Base-by-base conservation (phyloP, 2,113 vertebrate genomes). In the Bungarus multicinctus region DNA sequence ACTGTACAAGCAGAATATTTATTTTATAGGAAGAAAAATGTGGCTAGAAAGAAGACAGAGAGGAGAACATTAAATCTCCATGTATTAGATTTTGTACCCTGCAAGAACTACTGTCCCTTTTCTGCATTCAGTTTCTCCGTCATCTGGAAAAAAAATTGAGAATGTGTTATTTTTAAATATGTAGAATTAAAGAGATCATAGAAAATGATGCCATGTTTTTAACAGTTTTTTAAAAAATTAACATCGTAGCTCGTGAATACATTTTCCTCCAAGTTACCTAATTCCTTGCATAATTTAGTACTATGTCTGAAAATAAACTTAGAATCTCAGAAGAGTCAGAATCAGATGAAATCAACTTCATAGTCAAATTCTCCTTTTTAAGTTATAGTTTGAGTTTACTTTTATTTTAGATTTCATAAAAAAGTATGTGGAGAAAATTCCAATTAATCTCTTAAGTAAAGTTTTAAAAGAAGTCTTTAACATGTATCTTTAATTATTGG, bases 391-490 rank as follows among this genome's bases (percentile, higher is more conserved):
- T 91, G 81, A 85, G 6, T 94, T 54, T 95, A 16, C 16, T 55
- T 57, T 11, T n/a, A 69, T 64, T 81, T 39, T 81, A 58, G 85
- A 20, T 5, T 23, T 95, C 74, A 27, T 52, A 86, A 54, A 64
- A 90, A 89, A 89, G 52, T 92, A 93, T 91, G 92, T 88, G 50
- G 94, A 22, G 93, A 95, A 97, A 94, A n/a, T 94, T 93, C 69
- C 6, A 93, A 92, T 94, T 22, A 34, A 93, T 95, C 22, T 95
- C 30, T 94, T 92, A 93, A 43, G 85, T 30, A 94, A 69, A 50
- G 91, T 89, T 94, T 94, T 85, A 93, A 88, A 93, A 87, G 9
- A 0, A n/a, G 22, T 94, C n/a, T 96, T 92, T 95, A 92, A 94
- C 93, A 91, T 25, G n/a, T 95, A 90, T 93, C 64, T 94, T 27